These are phyloP conservation scores for Mus spretus DNA, from an alignment of 2,797 vertebrate genomes.

Conservation along the genomic window DNA sequence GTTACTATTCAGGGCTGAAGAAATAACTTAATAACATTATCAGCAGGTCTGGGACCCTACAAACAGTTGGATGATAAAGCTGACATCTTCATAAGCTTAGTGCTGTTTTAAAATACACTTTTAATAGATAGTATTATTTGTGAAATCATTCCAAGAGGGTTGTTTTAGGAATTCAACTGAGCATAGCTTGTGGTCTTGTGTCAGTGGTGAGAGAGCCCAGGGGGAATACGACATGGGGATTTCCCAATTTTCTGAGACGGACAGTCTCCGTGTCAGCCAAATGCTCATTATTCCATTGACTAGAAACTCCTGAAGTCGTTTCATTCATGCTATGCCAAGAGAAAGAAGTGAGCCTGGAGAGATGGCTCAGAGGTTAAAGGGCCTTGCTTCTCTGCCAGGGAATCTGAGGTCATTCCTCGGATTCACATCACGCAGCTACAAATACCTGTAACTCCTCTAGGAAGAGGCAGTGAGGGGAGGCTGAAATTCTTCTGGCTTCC, in stretches of 20 bases:
- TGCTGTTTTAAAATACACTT: constrained; percentile 29
- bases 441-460: neutral
- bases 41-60: neutral
- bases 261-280: neutral
- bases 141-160: constrained; percentile 27
- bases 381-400: neutral
- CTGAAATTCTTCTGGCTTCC: neutral
- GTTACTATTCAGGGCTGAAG: constrained; percentile 41
- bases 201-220: neutral
- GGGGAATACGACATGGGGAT: neutral
- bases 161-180: constrained; percentile 21
- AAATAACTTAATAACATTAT: constrained; percentile 53
- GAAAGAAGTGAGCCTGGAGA: neutral
- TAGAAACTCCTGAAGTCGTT: neutral
- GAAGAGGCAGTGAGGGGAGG: neutral
- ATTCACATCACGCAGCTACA: neutral
- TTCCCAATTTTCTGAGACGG: neutral
- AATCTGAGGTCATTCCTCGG: neutral
- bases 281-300: neutral
- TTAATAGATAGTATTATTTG: neutral
- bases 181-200: neutral
- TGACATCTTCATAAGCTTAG: neutral
- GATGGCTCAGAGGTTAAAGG: neutral
- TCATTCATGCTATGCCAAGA: neutral
- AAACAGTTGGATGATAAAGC: neutral